phyloP scores from a whole-genome alignment of 2,888 invertebrate species.

The Stegophylla sp. region DNA sequence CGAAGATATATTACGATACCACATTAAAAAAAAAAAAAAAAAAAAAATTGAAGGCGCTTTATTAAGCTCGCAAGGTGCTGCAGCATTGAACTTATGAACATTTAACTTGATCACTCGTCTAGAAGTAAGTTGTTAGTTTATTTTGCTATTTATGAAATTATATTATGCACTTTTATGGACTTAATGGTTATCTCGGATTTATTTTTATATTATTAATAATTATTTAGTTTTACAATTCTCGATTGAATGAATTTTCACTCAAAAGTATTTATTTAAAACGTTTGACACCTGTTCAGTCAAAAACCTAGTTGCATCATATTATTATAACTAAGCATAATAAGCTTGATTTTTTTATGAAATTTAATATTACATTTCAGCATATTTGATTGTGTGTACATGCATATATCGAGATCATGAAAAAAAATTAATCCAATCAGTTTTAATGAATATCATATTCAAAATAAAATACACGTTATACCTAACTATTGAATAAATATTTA shows the following conservation, averaged over 20 bases:
- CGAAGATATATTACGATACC: neutral
- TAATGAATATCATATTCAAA: too few relatives aligned
- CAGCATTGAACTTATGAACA: slow-evolving; percentile 26
- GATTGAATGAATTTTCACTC: neutral
- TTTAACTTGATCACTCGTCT: slow-evolving; percentile 14
- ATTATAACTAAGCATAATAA: neutral
- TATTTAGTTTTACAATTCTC: neutral
- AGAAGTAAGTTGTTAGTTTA: neutral
- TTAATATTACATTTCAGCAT: neutral
- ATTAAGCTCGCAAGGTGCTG: neutral
- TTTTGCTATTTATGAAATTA: neutral
- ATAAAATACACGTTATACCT: too few relatives aligned
- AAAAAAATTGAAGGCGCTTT: neutral
- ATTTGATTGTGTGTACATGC: neutral
- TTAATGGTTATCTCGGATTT: too few relatives aligned
- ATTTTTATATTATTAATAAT: neutral
- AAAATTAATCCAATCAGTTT: too few relatives aligned
- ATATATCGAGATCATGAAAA: neutral
- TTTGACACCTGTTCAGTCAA: neutral
- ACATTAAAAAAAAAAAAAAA: neutral
- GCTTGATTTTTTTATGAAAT: neutral
- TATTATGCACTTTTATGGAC: too few relatives aligned
- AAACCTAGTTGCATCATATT: neutral
- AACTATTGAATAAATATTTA: too few relatives aligned
- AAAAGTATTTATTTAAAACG: neutral